These are phyloP conservation scores for Ambastaia sidthimunki DNA, from an alignment of 2,797 vertebrate species.

Conservation along the genomic window DNA sequence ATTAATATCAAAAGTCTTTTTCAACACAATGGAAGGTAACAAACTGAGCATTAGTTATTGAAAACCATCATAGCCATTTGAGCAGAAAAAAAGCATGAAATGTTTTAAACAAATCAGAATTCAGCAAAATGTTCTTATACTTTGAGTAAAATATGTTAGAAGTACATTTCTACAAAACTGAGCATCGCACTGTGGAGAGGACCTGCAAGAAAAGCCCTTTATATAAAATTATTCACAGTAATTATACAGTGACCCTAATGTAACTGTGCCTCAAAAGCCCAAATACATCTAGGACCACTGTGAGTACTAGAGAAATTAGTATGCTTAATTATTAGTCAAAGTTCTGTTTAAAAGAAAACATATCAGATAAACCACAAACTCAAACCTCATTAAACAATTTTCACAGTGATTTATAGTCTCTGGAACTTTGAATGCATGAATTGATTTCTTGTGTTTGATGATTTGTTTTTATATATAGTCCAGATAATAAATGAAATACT, in stretches of 20 bases:
- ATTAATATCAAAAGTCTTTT: too few species aligned
- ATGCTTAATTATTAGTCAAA: background rate
- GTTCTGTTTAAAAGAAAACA: constrained; percentile 15
- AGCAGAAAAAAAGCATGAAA: background rate
- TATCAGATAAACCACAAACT: constrained; percentile 9
- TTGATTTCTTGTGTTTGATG: background rate
- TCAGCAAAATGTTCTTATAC: background rate
- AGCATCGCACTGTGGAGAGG: background rate
- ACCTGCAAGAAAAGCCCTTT: background rate
- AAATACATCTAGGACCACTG: too few species aligned
- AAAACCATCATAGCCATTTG: background rate
- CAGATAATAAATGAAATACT: background rate
- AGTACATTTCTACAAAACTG: background rate
- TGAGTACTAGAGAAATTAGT: constrained; percentile 4
- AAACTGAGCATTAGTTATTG: background rate
- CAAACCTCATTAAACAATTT: background rate
- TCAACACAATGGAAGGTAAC: background rate
- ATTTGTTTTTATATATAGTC: background rate
- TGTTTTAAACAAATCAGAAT: background rate
- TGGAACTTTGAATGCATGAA: background rate
- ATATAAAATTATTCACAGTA: background rate
- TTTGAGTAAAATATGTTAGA: background rate
- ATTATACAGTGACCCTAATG: background rate
- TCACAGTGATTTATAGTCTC: background rate
- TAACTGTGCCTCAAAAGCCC: background rate